Percentiles rank a stretch among this genome's conserved stretches.
Evolutionary conservation across 2,797 vertebrate species (phyloP).

Genomic region (Betta splendens): DNA sequence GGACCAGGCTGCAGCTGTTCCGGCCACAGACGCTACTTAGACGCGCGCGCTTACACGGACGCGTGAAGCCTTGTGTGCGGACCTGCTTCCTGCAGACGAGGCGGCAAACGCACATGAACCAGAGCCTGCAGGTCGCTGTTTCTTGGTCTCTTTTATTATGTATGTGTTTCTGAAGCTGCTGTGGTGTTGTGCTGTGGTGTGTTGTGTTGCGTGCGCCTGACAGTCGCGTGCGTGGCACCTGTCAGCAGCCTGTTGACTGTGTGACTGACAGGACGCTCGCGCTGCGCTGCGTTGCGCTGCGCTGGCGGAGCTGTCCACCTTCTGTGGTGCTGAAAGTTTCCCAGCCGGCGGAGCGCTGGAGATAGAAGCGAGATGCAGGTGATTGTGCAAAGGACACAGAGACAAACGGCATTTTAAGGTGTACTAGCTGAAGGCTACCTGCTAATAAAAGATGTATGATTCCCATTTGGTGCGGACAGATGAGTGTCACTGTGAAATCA

Average conservation of each 20-base stretch:
- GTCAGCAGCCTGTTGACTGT: conserved; percentile 62
- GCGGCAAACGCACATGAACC: too few species aligned
- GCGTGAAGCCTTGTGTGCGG: conserved; percentile 9
- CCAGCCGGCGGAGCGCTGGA: conserved; percentile 35
- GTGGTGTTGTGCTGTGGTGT: conserved; percentile 1
- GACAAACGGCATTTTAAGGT: background rate
- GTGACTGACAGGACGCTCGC: conserved; percentile 42
- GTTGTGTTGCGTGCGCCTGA: too few species aligned
- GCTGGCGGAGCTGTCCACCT: conserved; percentile 68
- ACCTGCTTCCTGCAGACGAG: background rate
- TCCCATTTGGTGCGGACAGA: too few species aligned
- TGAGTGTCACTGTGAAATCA: conserved; percentile 6
- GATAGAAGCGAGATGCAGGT: background rate
- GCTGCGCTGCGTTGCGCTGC: conserved; percentile 9
- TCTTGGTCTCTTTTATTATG: too few species aligned
- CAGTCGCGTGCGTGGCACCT: conserved; percentile 48
- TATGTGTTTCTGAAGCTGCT: conserved; percentile 2
- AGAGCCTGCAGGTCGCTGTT: too few species aligned
- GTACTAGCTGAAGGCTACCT: conserved; percentile 4
- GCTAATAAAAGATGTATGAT: conserved; percentile 9
- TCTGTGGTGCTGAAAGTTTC: conserved; percentile 81
- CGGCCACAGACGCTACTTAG: background rate
- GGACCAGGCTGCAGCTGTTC: conserved; percentile 14
- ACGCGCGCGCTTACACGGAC: background rate
- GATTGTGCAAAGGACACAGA: background rate